Evolutionary conservation across 2,797 vertebrate genomes (phyloP), one percentile per base, ranked within the genome.

Genomic region (Crenichthys baileyi): DNA sequence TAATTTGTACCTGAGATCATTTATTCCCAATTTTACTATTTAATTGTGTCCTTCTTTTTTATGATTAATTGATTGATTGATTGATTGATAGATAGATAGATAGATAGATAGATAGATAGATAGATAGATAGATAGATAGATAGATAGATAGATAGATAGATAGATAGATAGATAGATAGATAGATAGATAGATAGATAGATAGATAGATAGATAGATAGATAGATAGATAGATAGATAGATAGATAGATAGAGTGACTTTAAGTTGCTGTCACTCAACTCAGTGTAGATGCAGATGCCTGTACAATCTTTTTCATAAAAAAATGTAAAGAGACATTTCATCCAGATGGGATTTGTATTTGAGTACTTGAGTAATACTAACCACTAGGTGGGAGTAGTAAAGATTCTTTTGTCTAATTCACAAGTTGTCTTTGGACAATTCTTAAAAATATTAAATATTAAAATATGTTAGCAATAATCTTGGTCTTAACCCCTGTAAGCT

Each of bases 151-250:
- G 31, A 31, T 31, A 31, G 31, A 31, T 31, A 31, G 31, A 31
- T 31, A 31, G 31, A 31, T 31, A 31, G 31, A 31, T 31, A 31
- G 31, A 31, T 31, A 31, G 31, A 31, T 31, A 31, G 31, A 31
- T 31, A 31, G 31, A 31, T 31, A 31, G 31, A 31, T 31, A 31
- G 31, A 31, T 46, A 31, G 31, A 75, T 61, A 13, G 68, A 73
- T 61, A 44, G 63, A 76, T 26, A 26, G 56, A 79, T 44, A 29
- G 48, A 82, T 73, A 18, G 61, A 78, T 78, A 61, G 39, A 26
- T 67, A 22, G 70, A 31, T 31, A 31, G 60, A 26, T 61, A 24
- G 55, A 31, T 31, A 31, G 31, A 31, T 31, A 31, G 31, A 31
- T 31, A 31, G 31, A 31, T 31, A 31, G 31, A 48, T 48, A 48